These are phyloP conservation scores for Astreopora myriophthalma DNA, from an alignment of 64 coral and sea anemone species.

Conservation along the genomic window DNA sequence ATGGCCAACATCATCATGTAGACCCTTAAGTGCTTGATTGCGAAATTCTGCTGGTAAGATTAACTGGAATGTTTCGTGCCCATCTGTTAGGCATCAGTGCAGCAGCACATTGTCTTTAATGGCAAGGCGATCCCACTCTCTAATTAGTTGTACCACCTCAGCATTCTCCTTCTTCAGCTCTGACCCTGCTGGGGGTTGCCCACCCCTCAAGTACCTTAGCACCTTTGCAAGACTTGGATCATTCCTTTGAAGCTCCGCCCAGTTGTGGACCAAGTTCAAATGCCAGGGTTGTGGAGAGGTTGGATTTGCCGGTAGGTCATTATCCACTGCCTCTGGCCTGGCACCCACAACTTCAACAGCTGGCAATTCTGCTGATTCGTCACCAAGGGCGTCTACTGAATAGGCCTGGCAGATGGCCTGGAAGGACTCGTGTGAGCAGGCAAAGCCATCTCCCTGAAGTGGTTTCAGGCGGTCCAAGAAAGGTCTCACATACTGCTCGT, in stretches of 20 bases:
- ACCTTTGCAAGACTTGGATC: constrained; percentile 20
- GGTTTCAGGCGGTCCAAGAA: constrained; percentile 49
- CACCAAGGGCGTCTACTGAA: neutral
- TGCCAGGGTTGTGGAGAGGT: neutral
- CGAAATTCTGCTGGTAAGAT: constrained; percentile 35
- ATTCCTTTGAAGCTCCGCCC: constrained; percentile 33
- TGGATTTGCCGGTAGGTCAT: neutral
- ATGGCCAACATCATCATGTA: constrained; percentile 69
- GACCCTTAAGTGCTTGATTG: constrained; percentile 25
- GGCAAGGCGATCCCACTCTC: constrained; percentile 27
- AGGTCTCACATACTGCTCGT: constrained; percentile 14
- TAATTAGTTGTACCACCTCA: neutral
- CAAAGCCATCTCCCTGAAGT: neutral
- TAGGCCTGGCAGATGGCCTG: neutral
- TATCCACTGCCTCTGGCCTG: constrained; percentile 27
- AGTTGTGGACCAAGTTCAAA: constrained; percentile 33
- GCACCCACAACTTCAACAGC: constrained; percentile 53
- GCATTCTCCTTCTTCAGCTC: neutral
- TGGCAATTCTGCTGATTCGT: constrained; percentile 22
- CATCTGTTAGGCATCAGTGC: constrained; percentile 23
- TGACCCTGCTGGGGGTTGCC: neutral
- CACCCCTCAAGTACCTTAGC: neutral
- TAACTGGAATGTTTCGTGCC: constrained; percentile 33
- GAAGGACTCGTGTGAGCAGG: constrained; percentile 41
- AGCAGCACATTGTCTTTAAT: constrained; percentile 21